A percentile compares a stretch with the other conserved stretches of the same genome.
phyloP scores from a whole-genome alignment of 1,140 invertebrate genomes.

The Bradysia coprophila region DNA sequence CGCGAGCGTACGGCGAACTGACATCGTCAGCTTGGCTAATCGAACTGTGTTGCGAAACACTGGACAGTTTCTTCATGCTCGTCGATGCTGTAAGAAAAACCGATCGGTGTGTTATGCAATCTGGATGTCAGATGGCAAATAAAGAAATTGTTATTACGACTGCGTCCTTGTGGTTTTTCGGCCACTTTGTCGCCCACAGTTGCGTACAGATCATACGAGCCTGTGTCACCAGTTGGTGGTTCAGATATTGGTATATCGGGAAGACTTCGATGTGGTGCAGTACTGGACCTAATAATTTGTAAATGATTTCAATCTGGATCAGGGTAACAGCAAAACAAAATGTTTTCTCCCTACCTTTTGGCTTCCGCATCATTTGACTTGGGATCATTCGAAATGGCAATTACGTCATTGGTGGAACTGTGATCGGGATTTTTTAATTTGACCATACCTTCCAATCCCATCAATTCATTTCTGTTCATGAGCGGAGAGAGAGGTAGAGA shows the following conservation, averaged over 20 bases:
- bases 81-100: slow-evolving; percentile 9
- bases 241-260: slow-evolving; percentile 40
- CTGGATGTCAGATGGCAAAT: background rate
- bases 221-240: slow-evolving; percentile 31
- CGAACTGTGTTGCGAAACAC: slow-evolving; percentile 35
- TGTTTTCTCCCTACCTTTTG: slow-evolving; percentile 4
- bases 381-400: slow-evolving; percentile 2
- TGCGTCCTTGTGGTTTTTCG: slow-evolving; percentile 13
- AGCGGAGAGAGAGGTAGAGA: background rate
- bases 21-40: slow-evolving; percentile 35
- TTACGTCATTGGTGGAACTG: slow-evolving; percentile 25
- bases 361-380: background rate
- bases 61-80: slow-evolving; percentile 23
- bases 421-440: slow-evolving; percentile 32
- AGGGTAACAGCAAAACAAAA: background rate
- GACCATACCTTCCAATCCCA: slow-evolving; percentile 31
- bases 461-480: slow-evolving; percentile 26
- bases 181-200: slow-evolving; percentile 38
- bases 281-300: slow-evolving; percentile 13
- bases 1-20: slow-evolving; percentile 36
- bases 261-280: slow-evolving; percentile 36
- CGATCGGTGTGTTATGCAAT: too few relatives aligned
- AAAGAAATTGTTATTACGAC: slow-evolving; percentile 9
- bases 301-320: too few relatives aligned
- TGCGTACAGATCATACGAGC: slow-evolving; percentile 44